Evolutionary conservation across 2,113 vertebrate species (phyloP), one percentile per base, ranked within the genome.

Genomic region (Tachysurus vachellii): DNA sequence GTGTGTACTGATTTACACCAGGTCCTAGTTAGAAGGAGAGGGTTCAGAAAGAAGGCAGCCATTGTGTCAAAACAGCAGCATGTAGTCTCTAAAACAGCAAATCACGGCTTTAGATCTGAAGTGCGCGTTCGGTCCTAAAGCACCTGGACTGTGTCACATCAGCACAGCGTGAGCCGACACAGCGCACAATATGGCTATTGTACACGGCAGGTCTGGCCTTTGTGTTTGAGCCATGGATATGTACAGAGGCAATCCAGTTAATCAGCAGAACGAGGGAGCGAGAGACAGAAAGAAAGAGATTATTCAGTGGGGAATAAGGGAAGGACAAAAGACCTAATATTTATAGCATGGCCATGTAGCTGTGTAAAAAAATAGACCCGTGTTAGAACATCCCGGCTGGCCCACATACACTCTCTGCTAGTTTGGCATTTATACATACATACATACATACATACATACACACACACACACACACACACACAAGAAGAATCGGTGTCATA

Each of bases 1-100:
- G 86, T 42, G 64, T 53, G 70, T 84, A 26, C 42, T 84, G 73
- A 88, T 88, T 88, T 90, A 76, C 80, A 84, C 73, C 44, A 62
- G 57, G 80, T 31, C 75, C 66, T 36, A 59, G 85, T 82, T 86
- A 84, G 13, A 50, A 53, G 54, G 17, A 36, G 61, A 28, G 19
- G 8, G 54, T 47, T 62, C n/a, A 75, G 70, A 86, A 44, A 86
- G 26, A 87, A 88, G 77, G 57, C 71, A 83, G 80, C 42, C 61
- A 50, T 71, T 73, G 85, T 82, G 64, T 56, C 79, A 70, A 47
- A 80, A 80, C 64, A 85, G 64, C 61, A 86, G 86, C 75, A 82
- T 26, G 54, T 56, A 70, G 80, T 50, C 44, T 80, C n/a, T 36
- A 75, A 81, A 77, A 80, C 61, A 83, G 14, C 59, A 77, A 62